Evolutionary conservation across 2,113 vertebrate genomes (phyloP).

Genomic region (Phyllopteryx taeniolatus): DNA sequence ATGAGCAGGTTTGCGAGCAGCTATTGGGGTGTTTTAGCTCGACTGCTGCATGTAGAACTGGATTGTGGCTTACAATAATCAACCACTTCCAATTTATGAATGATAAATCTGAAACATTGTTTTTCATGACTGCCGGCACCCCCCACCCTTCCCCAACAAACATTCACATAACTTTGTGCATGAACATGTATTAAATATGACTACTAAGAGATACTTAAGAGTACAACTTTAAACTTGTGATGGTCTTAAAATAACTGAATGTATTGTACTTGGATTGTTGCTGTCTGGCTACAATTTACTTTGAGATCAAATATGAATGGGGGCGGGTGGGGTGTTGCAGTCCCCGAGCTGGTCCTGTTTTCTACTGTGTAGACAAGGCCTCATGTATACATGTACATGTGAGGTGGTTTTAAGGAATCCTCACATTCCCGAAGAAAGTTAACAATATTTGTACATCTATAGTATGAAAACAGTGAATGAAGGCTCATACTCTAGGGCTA

Average conservation of each 20-base stretch:
- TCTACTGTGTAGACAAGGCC: conserved; percentile 60
- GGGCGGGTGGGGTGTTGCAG: neutral
- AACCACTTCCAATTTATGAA: conserved; percentile 13
- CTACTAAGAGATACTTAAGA: conserved; percentile 10
- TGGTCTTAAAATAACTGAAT: conserved; percentile 52
- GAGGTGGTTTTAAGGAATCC: conserved; percentile 3
- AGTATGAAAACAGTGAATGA: neutral
- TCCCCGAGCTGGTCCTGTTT: conserved; percentile 28
- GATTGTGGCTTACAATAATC: conserved; percentile 3
- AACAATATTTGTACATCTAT: neutral
- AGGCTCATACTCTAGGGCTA: neutral
- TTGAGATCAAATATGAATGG: conserved; percentile 29
- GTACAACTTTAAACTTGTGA: conserved; percentile 8
- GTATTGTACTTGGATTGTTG: conserved; percentile 60
- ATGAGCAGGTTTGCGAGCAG: conserved; percentile 5
- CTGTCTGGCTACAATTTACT: conserved; percentile 41
- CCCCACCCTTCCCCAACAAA: too few relatives aligned
- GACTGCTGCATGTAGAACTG: neutral
- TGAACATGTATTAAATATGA: conserved; percentile 26
- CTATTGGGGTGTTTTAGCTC: neutral
- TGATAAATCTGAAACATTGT: conserved; percentile 14
- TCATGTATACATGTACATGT: conserved; percentile 25
- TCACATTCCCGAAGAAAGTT: neutral
- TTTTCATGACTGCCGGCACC: neutral
- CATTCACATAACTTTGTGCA: conserved; percentile 30